Evolutionary conservation across 2,797 vertebrate species (phyloP).

Genomic region (Craterocephalus amniculus): DNA sequence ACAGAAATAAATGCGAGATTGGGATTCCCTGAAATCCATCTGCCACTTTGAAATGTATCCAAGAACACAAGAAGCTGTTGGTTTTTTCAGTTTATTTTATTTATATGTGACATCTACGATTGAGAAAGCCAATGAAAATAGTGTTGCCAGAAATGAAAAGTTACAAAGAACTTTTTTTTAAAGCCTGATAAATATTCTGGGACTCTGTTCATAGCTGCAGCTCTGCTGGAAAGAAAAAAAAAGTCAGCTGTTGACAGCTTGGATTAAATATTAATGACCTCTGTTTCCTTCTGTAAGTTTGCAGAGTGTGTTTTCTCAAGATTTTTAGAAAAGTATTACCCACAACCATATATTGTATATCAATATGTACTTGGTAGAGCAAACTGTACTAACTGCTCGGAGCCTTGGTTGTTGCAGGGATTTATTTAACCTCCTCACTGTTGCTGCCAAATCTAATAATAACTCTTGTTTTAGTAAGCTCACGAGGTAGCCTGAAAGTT

Average conservation of each 20-base stretch:
- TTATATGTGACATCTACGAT: no score
- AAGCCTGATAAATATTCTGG: not conserved
- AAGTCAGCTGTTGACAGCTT: constrained; percentile 1
- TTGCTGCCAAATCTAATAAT: constrained; percentile 46
- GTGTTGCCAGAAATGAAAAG: not conserved
- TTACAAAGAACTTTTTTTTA: not conserved
- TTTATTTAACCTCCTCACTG: constrained; percentile 32
- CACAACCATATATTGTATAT: constrained; percentile 5
- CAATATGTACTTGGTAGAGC: constrained; percentile 19
- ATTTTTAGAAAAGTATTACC: not conserved
- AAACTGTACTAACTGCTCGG: constrained; percentile 8
- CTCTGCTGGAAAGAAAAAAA: constrained; percentile 1
- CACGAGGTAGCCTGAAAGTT: constrained; percentile 28
- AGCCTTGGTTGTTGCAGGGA: constrained; percentile 28
- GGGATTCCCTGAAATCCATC: not conserved
- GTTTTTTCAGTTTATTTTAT: no score
- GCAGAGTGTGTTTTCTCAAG: constrained; percentile 18
- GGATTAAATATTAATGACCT: constrained; percentile 11
- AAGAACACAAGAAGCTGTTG: no score
- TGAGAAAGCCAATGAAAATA: no score
- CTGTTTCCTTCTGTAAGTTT: constrained; percentile 18
- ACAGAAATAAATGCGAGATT: not conserved
- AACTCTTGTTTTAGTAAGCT: constrained; percentile 42
- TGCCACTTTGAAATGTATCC: not conserved
- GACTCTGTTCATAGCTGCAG: not conserved